These are phyloP conservation scores for Ctenochaetus hawaiiensis DNA, from an alignment of 2,797 vertebrate species.

Conservation along the genomic window DNA sequence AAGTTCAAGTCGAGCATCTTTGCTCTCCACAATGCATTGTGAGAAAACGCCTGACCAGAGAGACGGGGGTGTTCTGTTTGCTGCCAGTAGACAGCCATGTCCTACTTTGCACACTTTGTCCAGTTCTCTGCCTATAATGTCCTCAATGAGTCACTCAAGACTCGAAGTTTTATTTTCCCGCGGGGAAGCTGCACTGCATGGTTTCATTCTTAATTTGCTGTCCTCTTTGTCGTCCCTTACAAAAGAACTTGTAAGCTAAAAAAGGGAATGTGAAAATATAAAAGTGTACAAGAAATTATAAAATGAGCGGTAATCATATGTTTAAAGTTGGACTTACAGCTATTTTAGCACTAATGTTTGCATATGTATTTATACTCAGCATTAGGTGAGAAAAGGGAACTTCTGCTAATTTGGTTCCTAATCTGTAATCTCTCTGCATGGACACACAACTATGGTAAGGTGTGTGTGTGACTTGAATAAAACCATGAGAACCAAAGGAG, in stretches of 20 bases:
- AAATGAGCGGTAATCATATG: fast-evolving
- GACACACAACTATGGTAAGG: constrained; percentile 18
- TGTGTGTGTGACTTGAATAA: constrained; percentile 27
- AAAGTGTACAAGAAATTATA: background rate
- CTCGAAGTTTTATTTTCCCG: too few relatives aligned
- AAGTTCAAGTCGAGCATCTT: constrained; percentile 4
- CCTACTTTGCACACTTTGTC: background rate
- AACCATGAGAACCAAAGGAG: constrained; percentile 21
- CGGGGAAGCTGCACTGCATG: too few relatives aligned
- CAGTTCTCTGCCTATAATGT: background rate
- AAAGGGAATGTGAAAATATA: background rate
- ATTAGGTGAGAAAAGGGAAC: background rate
- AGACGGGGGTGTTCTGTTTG: background rate
- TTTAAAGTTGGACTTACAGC: background rate
- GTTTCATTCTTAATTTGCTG: background rate
- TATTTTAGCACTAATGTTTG: background rate
- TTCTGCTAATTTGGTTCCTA: constrained; percentile 23
- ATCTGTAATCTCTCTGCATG: constrained; percentile 2
- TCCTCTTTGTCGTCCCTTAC: background rate
- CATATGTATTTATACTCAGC: background rate
- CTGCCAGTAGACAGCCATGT: background rate
- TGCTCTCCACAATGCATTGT: background rate
- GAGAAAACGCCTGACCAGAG: constrained; percentile 6
- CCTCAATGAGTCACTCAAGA: constrained; percentile 18
- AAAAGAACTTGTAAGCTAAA: too few relatives aligned